phyloP scores from a whole-genome alignment of 2,888 invertebrate genomes.

The Plebejus anna region DNA sequence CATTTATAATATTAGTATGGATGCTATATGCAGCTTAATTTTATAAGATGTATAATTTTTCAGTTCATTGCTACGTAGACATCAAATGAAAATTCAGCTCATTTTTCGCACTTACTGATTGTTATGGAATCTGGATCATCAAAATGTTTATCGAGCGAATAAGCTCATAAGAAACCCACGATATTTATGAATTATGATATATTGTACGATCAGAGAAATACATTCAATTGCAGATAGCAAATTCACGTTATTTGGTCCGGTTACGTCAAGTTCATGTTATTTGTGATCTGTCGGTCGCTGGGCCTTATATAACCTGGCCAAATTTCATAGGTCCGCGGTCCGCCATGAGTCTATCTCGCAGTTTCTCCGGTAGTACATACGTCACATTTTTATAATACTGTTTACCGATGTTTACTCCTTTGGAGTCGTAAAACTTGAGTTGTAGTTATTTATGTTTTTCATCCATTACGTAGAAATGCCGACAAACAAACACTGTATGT shows the following conservation, averaged over 20 bases:
- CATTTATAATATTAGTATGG: too few species aligned
- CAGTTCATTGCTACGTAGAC: background rate
- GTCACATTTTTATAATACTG: slow-evolving; percentile 25
- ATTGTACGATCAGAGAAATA: background rate
- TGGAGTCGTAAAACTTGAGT: slow-evolving; percentile 6
- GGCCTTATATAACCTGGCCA: background rate
- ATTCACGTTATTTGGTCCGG: background rate
- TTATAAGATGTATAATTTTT: too few species aligned
- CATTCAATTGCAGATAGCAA: background rate
- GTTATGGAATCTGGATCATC: slow-evolving; percentile 1
- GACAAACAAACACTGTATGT: slow-evolving; percentile 24
- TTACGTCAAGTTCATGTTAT: background rate
- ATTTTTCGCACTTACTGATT: background rate
- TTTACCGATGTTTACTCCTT: slow-evolving; percentile 25
- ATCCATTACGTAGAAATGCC: slow-evolving; percentile 26
- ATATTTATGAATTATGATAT: slow-evolving; percentile 2
- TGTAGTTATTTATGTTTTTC: slow-evolving; percentile 26
- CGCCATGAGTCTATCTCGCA: background rate
- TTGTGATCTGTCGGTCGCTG: background rate
- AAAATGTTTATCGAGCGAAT: background rate
- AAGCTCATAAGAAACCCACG: background rate
- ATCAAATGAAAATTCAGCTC: background rate
- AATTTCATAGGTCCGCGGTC: background rate
- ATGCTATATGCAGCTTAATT: too few species aligned
- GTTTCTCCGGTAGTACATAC: background rate